Base-by-base conservation (phyloP, 2,113 vertebrate species). In the Cacatua alba region DNA sequence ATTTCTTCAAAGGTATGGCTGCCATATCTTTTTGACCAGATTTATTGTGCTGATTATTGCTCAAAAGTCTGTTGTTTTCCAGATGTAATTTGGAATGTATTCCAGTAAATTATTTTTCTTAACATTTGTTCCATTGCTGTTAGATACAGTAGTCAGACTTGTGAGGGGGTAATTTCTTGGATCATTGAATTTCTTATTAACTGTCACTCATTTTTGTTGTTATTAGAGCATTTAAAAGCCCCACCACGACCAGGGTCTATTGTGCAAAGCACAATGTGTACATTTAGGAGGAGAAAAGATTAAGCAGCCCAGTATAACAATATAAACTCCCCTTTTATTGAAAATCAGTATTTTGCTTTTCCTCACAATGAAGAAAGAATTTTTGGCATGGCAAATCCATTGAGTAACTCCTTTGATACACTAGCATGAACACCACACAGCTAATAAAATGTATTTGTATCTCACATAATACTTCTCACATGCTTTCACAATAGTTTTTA, bases 11-110 rank as follows among this genome's bases (percentile, higher is more conserved):
- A 24, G 33, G 7, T 59, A 59, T 24, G 33, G 13, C 33, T 35
- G 57, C 57, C 57, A 10, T 67, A 37, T 48, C 82, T 93, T 86
- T 88, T 71, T 44, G 17, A 64, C 26, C 20, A 65, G 24, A 89
- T 86, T 59, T 89, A 53, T 88, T 82, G 35, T 60, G 48, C 59
- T 62, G 35, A 37, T 37, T 62, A 37, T 86, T 94, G 67, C 62
- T 92, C 55, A 92, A 83, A 64, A 69, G 28, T 83, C 26, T 83
- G 67, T 39, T 90, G 31, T 91, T 94, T 86, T 89, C 88, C 85
- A 89, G 85, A 86, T 82, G 37, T 29, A 64, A 64, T 64, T 64
- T 64, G 26, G 62, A 59, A 59, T 59, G 33, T 59, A 59, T 59
- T 59, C 57, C 43, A 48, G 37, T 74, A 68, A 90, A 74, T 90